A percentile compares a stretch with the other conserved stretches of the same genome.
phyloP scores from a whole-genome alignment of 1,140 invertebrate species.

The Idris sp. region DNA sequence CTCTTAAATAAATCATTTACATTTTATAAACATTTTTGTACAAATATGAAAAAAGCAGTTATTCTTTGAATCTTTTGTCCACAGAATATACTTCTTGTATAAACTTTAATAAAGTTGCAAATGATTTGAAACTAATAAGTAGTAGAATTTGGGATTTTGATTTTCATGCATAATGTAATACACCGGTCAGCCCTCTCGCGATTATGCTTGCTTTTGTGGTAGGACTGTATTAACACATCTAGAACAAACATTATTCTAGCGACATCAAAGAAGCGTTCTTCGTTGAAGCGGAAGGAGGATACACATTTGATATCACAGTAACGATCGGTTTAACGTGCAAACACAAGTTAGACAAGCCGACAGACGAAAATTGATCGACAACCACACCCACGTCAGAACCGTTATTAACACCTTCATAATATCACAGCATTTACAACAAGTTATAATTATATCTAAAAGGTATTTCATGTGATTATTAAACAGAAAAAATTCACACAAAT shows the following conservation, averaged over 20 bases:
- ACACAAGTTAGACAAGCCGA: conserved; percentile 56
- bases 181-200: conserved; percentile 37
- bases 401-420: conserved; percentile 56
- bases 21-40: too few species aligned
- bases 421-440: conserved; percentile 27
- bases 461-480: too few species aligned
- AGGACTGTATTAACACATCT: conserved; percentile 62
- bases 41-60: too few species aligned
- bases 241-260: conserved; percentile 67
- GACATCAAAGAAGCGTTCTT: conserved; percentile 65
- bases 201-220: conserved; percentile 58
- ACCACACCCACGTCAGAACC: conserved; percentile 40
- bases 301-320: conserved; percentile 68
- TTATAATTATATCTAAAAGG: conserved; percentile 7
- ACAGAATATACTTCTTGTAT: too few species aligned
- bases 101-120: conserved; percentile 36
- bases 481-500: too few species aligned
- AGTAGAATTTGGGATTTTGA: conserved; percentile 39
- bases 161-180: conserved; percentile 55
- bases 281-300: conserved; percentile 63
- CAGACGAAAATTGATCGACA: conserved; percentile 53
- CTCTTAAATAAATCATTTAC: too few species aligned
- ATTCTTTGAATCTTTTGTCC: too few species aligned
- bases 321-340: conserved; percentile 66
- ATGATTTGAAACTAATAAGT: conserved; percentile 43